These are phyloP conservation scores for Ommatoiulus sabulosus DNA, from an alignment of 2,888 invertebrate species.

Conservation along the genomic window DNA sequence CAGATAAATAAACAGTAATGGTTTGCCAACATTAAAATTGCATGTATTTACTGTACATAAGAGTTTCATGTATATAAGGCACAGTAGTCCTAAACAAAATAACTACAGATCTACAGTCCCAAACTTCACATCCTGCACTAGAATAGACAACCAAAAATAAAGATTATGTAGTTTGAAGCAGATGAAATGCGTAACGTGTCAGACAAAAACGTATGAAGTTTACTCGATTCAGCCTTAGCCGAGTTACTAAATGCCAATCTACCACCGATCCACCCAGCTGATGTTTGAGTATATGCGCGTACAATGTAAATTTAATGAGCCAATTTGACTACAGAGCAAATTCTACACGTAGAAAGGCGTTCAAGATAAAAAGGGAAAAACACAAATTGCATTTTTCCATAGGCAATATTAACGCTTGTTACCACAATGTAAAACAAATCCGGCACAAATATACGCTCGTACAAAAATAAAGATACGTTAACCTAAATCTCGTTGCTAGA, in stretches of 20 bases:
- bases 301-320: slow-evolving; percentile 19
- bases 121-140: neutral
- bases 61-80: neutral
- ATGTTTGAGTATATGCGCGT: neutral
- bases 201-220: slow-evolving; percentile 3
- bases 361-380: neutral
- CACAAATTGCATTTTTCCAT: neutral
- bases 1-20: slow-evolving; percentile 14
- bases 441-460: neutral
- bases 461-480: neutral
- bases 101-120: neutral
- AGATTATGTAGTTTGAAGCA: neutral
- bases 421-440: neutral
- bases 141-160: neutral
- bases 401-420: neutral
- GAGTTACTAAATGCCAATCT: neutral
- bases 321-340: neutral
- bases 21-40: neutral
- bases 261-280: neutral
- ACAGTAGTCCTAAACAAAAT: neutral
- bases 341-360: neutral
- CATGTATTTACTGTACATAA: neutral
- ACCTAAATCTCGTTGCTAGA: neutral
- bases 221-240: neutral
- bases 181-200: neutral